Percentiles rank a stretch among this genome's conserved stretches.
These are phyloP conservation scores for Bolinopsis microptera DNA, from an alignment of 37 sponge, comb jelly and placozoan species.

Conservation along the genomic window DNA sequence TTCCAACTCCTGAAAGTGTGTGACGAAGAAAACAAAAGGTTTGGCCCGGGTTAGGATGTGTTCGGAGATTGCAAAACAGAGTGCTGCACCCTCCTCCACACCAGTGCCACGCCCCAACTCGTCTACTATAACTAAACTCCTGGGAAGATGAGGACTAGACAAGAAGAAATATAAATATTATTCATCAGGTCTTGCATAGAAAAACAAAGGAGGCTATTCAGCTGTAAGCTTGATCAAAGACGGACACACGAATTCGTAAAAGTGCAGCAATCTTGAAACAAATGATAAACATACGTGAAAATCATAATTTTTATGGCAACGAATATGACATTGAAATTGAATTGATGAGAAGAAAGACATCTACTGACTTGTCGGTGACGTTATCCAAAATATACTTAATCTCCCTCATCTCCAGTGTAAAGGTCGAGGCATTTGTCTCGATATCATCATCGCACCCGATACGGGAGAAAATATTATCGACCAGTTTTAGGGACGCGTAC, in stretches of 20 bases:
- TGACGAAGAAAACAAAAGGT: constrained; percentile 81
- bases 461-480: constrained; percentile 88
- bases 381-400: constrained; percentile 76
- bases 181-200: too few relatives aligned
- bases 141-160: not conserved
- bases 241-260: too few relatives aligned
- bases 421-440: constrained; percentile 95
- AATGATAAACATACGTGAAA: too few relatives aligned
- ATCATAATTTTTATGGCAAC: too few relatives aligned
- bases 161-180: too few relatives aligned
- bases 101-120: constrained; percentile 91
- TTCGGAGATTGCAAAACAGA: constrained; percentile 94
- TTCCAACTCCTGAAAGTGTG: constrained; percentile 89
- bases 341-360: too few relatives aligned
- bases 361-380: not conserved
- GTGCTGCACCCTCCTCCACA: constrained; percentile 92
- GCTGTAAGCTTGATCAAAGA: too few relatives aligned
- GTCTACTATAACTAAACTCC: constrained; percentile 87
- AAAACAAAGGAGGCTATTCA: too few relatives aligned
- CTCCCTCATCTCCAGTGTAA: constrained; percentile 97
- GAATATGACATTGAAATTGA: too few relatives aligned
- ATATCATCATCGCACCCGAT: constrained; percentile 96
- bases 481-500: constrained; percentile 88
- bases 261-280: too few relatives aligned
- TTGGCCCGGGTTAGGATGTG: constrained; percentile 74